These are phyloP conservation scores for Spondyliosoma cantharus DNA, from an alignment of 2,797 vertebrate species.

Conservation along the genomic window DNA sequence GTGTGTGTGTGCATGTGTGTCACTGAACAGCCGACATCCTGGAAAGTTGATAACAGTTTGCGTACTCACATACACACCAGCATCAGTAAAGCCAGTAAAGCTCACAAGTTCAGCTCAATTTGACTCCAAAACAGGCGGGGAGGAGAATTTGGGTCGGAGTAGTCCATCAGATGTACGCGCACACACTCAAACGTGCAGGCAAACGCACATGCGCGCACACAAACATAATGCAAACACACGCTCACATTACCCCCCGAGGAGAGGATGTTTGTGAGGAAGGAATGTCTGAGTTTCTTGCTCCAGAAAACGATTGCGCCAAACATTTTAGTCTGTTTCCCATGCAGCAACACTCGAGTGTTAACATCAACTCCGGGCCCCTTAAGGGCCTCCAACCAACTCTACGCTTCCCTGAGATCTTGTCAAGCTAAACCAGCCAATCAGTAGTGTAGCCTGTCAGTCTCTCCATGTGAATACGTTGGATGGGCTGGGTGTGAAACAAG, in stretches of 20 bases:
- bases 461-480: constrained; percentile 39
- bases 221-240: constrained; percentile 56
- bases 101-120: constrained; percentile 58
- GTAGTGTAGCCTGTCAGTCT: constrained; percentile 33
- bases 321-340: constrained; percentile 74
- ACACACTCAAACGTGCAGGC: constrained; percentile 34
- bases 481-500: constrained; percentile 58
- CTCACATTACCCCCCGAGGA: constrained; percentile 67
- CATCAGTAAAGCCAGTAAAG: constrained; percentile 37
- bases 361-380: constrained; percentile 37
- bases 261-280: constrained; percentile 80
- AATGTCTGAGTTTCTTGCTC: constrained; percentile 79
- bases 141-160: constrained; percentile 67
- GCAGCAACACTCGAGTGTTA: constrained; percentile 41
- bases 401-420: constrained; percentile 56
- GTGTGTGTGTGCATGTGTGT: constrained; percentile 3
- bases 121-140: constrained; percentile 68
- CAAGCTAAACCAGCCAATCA: constrained; percentile 47
- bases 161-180: constrained; percentile 47
- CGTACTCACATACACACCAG: constrained; percentile 6
- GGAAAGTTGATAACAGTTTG: constrained; percentile 18
- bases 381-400: constrained; percentile 31
- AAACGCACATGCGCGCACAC: constrained; percentile 36
- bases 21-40: constrained; percentile 13
- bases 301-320: constrained; percentile 72